These are phyloP conservation scores for Phasianus colchicus DNA, from an alignment of 2,113 vertebrate species.

Conservation along the genomic window DNA sequence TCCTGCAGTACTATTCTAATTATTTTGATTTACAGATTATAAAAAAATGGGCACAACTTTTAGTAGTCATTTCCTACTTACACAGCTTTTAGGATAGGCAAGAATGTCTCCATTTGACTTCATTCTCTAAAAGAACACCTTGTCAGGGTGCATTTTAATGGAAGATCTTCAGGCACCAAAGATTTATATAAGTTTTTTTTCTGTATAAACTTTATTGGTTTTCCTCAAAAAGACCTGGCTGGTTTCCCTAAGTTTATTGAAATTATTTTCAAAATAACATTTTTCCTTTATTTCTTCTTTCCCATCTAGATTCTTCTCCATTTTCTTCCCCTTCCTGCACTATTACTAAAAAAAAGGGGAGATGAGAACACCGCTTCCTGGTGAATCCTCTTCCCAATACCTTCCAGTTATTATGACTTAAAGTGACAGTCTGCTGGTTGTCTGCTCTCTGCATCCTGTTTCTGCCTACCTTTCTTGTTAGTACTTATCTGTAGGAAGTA, in stretches of 20 bases:
- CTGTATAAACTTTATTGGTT: neutral
- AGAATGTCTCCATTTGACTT: neutral
- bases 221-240: neutral
- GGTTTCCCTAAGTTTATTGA: neutral
- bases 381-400: neutral
- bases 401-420: neutral
- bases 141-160: neutral
- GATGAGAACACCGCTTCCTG: neutral
- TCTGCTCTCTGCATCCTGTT: neutral
- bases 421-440: neutral
- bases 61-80: neutral
- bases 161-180: neutral
- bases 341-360: neutral
- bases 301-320: neutral
- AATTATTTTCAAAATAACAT: neutral
- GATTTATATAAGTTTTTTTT: neutral
- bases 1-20: neutral
- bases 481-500: neutral
- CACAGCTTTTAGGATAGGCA: neutral
- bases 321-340: neutral
- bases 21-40: neutral
- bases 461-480: neutral
- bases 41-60: neutral
- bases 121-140: neutral
- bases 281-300: neutral